Percentiles rank a stretch among this genome's conserved stretches.
These are phyloP conservation scores for Danaus melanippus DNA, from an alignment of 1,140 invertebrate species.

Conservation along the genomic window DNA sequence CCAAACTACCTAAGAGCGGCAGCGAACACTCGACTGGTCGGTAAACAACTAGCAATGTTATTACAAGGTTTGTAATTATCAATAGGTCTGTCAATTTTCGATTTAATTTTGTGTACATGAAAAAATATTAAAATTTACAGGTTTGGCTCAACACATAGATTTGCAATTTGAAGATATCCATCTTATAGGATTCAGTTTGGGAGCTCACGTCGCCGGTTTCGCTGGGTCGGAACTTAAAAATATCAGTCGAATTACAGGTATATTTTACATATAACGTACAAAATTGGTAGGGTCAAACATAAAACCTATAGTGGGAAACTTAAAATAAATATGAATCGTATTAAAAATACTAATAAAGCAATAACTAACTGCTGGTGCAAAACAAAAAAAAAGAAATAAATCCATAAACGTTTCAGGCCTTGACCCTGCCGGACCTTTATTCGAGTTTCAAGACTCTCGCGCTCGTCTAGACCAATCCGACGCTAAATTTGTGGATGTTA, in stretches of 20 bases:
- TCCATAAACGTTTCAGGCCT: constrained; percentile 74
- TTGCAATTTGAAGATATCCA: constrained; percentile 82
- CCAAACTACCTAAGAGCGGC: constrained; percentile 95
- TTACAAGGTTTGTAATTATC: constrained; percentile 38
- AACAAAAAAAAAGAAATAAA: no score
- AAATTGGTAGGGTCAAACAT: no score
- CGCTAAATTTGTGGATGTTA: constrained; percentile 94
- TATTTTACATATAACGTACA: no score
- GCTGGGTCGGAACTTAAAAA: constrained; percentile 89
- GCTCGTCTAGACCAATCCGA: constrained; percentile 87
- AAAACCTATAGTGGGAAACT: no score
- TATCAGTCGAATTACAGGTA: constrained; percentile 89
- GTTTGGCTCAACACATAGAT: constrained; percentile 73
- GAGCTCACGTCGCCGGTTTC: constrained; percentile 94
- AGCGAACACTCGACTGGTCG: constrained; percentile 93
- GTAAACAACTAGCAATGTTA: constrained; percentile 89
- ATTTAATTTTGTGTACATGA: constrained; percentile 1
- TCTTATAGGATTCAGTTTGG: constrained; percentile 91
- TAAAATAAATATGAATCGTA: no score
- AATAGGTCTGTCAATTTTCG: background rate
- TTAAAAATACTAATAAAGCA: no score
- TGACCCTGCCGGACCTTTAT: constrained; percentile 92
- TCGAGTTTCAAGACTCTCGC: constrained; percentile 87
- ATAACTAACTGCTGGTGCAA: no score
- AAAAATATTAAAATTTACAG: constrained; percentile 30